phyloP scores from a whole-genome alignment of 2,797 vertebrate species.

The Mormyrus hasselquistii region DNA sequence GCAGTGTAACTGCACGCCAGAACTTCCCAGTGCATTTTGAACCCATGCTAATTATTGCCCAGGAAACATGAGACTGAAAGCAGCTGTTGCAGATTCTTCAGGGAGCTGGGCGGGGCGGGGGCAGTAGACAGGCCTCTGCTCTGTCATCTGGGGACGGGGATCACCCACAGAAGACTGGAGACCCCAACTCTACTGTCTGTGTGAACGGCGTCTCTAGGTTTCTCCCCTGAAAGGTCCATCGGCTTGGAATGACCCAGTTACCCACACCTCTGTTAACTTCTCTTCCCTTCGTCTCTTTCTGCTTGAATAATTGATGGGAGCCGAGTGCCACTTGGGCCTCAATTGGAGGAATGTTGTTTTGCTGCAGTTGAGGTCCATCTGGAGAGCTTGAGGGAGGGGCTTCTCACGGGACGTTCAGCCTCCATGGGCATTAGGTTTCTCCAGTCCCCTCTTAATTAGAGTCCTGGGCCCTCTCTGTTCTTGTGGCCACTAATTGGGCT shows the following conservation, averaged over 20 bases:
- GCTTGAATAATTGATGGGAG: constrained; percentile 9
- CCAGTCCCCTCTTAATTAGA: constrained; percentile 14
- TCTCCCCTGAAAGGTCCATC: background rate
- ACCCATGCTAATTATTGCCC: background rate
- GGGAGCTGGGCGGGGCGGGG: background rate
- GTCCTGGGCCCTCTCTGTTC: background rate
- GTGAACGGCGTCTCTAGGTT: background rate
- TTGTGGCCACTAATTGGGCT: constrained; percentile 7
- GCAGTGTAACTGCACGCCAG: background rate
- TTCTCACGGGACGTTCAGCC: background rate
- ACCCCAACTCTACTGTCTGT: background rate
- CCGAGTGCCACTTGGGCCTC: background rate
- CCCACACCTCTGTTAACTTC: background rate
- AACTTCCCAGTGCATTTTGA: background rate
- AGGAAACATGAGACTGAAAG: background rate
- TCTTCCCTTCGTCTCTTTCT: background rate
- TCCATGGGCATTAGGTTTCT: background rate
- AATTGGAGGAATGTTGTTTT: constrained; percentile 4
- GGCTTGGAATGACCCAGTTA: constrained; percentile 10
- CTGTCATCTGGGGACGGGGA: background rate
- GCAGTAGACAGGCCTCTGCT: background rate
- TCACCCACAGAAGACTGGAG: background rate
- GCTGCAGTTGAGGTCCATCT: background rate
- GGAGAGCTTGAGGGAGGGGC: background rate
- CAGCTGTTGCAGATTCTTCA: background rate